Evolutionary conservation across 2,888 invertebrate species (phyloP).

Genomic region (Phyto melanocephala): DNA sequence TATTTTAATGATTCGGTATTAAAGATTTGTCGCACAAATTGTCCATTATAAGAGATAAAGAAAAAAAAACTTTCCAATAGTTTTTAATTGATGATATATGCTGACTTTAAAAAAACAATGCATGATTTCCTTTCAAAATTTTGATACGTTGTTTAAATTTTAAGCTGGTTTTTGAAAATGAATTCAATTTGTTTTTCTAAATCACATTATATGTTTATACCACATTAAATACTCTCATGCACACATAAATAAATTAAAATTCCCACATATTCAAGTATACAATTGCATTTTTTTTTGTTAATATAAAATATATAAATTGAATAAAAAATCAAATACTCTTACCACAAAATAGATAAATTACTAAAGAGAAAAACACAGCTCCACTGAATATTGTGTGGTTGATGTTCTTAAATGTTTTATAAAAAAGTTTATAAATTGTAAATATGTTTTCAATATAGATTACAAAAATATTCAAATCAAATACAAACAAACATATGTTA

Average conservation of each 20-base stretch:
- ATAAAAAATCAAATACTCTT: not conserved
- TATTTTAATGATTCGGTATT: not conserved
- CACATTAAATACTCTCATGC: too few species aligned
- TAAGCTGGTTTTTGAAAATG: too few species aligned
- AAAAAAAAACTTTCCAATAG: not conserved
- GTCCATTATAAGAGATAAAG: not conserved
- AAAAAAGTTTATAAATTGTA: not conserved
- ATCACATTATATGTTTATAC: too few species aligned
- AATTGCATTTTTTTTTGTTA: conserved; percentile 14
- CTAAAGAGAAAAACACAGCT: too few species aligned
- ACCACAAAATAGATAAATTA: conserved; percentile 9
- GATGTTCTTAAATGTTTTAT: conserved; percentile 17
- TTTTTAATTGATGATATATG: not conserved
- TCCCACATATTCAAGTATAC: not conserved
- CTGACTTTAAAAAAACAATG: not conserved
- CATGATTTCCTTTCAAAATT: too few species aligned
- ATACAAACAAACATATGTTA: too few species aligned
- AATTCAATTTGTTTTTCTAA: too few species aligned
- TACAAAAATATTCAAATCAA: conserved; percentile 32
- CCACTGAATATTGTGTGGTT: not conserved
- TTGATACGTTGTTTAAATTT: too few species aligned
- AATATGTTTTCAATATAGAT: conserved; percentile 25
- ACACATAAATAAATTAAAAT: not conserved
- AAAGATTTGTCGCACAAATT: not conserved
- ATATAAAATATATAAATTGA: not conserved